phyloP scores from a whole-genome alignment of 2,888 invertebrate genomes.

The Microdon myrmicae region DNA sequence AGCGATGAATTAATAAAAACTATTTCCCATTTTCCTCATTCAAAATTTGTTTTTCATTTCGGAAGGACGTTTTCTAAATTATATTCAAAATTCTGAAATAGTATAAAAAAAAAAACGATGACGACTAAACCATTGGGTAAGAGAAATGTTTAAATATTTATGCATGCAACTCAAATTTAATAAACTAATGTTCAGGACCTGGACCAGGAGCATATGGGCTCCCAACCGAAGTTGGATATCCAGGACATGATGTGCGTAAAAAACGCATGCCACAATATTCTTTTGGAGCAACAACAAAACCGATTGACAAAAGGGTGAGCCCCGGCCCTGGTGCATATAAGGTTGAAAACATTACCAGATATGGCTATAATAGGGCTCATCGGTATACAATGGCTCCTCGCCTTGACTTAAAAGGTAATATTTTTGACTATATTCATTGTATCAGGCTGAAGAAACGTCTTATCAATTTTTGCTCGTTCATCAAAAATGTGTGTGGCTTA shows the following conservation, averaged over 20 bases:
- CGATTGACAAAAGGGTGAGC: constrained; percentile 51
- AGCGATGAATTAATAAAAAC: background rate
- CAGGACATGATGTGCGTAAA: constrained; percentile 70
- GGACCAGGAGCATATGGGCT: constrained; percentile 67
- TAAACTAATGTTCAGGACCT: constrained; percentile 12
- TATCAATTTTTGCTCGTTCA: no score
- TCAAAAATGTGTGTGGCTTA: no score
- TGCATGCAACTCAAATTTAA: background rate
- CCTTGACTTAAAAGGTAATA: no score
- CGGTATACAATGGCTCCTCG: constrained; percentile 17
- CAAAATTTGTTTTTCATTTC: constrained; percentile 7
- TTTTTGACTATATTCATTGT: no score
- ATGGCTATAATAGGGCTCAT: constrained; percentile 53
- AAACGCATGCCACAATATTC: constrained; percentile 63
- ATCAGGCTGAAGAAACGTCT: no score
- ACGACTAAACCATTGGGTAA: constrained; percentile 25
- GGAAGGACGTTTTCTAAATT: constrained; percentile 13
- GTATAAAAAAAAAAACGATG: constrained; percentile 9
- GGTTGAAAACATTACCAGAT: constrained; percentile 59
- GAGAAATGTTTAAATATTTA: no score
- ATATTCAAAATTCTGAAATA: constrained; percentile 3
- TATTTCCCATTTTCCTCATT: background rate
- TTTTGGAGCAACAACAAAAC: constrained; percentile 57
- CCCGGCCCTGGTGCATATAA: constrained; percentile 63
- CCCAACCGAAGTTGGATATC: constrained; percentile 70